Base-by-base conservation (phyloP, 2,797 vertebrate species). In the Gymnothorax reevesii region DNA sequence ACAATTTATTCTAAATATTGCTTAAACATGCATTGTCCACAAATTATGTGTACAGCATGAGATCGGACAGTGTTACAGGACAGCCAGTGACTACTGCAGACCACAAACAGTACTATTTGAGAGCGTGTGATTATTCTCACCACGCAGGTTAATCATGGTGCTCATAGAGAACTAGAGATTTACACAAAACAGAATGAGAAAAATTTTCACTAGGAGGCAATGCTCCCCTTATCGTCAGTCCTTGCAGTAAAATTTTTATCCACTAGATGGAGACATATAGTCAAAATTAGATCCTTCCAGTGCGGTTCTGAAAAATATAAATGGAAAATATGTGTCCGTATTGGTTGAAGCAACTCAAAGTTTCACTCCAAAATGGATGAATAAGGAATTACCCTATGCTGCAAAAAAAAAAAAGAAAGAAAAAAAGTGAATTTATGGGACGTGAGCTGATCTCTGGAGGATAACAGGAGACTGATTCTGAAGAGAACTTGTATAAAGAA, bases 211-310 rank as follows among this genome's bases (percentile, higher is more conserved):
- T 10, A 1, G 42, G 7, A 73, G 69, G 10, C 9, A 2, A 73
- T 12, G 10, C 15, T 20, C 17, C 42, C 55, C 33, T 42, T 12
- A 22, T 17, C 54, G 60, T 12, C 22, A 49, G 10, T 17, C 25
- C 10, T 5, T 71, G 66, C 66, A 42, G 77, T 87, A 75, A 77
- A 55, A 27, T 55, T 54, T 9, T 57, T 59, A 0, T 86, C 85
- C 88, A 88, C 83, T 66, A 80, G 90, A 79, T 86, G 90, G 86
- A 86, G 83, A 85, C 86, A 89, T 71, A 13, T n/a, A 66, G 57
- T 79, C 73, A 84, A 86, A 86, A 83, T 52, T 84, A 8, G 15
- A 42, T 54, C 75, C 8, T 85, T 22, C 22, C 77, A 20, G 20
- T 49, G 66, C 17, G 33, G 66, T 71, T 15, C 69, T 71, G 64